Conservation (phyloP, 2,113 vertebrate species). For the Colaptes auratus region DNA sequence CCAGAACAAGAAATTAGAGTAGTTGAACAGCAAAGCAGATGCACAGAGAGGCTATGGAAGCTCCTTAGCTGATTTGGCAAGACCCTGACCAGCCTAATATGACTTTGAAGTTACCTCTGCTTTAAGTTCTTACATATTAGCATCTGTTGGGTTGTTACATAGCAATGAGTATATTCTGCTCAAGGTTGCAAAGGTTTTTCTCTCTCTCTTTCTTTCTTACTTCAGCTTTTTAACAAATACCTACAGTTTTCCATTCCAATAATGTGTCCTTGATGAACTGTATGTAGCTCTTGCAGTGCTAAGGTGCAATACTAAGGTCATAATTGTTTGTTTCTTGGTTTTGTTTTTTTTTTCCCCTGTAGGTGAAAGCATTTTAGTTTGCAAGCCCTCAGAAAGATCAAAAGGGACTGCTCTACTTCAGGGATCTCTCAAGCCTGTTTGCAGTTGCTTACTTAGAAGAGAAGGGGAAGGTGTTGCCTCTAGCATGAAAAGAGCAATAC, state of each 20-base stretch:
- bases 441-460: conserved; percentile 86
- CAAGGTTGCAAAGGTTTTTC: not conserved
- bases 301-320: not conserved
- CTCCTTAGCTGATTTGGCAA: not conserved
- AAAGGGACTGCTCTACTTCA: conserved; percentile 88
- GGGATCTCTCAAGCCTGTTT: conserved; percentile 88
- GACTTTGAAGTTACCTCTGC: not conserved
- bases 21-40: not conserved
- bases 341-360: not conserved
- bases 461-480: conserved; percentile 88
- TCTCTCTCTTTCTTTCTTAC: not conserved
- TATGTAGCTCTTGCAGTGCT: not conserved
- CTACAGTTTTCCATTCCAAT: not conserved
- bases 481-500: conserved; percentile 94
- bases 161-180: not conserved
- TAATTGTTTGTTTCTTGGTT: not conserved
- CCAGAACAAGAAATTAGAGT: not conserved
- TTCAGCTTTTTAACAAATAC: not conserved
- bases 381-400: conserved; percentile 89
- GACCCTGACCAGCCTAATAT: not conserved
- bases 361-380: conserved; percentile 96
- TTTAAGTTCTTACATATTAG: not conserved
- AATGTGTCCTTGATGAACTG: not conserved
- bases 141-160: not conserved
- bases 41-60: not conserved